phyloP scores from a whole-genome alignment of 2,888 invertebrate genomes.

The Rambutsinella grinnellia region DNA sequence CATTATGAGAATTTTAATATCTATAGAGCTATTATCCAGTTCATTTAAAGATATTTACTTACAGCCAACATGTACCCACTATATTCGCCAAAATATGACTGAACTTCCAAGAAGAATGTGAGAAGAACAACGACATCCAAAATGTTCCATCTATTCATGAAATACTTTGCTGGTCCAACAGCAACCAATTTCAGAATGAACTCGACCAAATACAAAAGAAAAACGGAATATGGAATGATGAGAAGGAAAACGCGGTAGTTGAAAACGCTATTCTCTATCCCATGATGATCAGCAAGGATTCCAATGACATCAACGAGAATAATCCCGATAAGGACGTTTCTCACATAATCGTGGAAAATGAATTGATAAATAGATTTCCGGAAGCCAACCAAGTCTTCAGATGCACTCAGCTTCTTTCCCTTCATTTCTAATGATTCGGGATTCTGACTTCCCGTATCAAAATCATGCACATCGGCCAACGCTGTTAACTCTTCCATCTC shows the following conservation, averaged over 20 bases:
- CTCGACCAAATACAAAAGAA: constrained; percentile 34
- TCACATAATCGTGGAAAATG: constrained; percentile 9
- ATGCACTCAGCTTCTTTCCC: constrained; percentile 11
- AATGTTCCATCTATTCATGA: constrained; percentile 37
- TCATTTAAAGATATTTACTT: too few relatives aligned
- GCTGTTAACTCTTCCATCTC: constrained; percentile 32
- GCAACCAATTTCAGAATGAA: constrained; percentile 42
- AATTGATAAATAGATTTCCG: constrained; percentile 23
- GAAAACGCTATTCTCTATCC: background rate
- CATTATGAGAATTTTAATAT: constrained; percentile 1
- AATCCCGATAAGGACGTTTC: constrained; percentile 14
- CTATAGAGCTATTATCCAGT: background rate
- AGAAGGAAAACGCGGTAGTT: background rate
- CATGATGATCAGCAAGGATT: constrained; percentile 7
- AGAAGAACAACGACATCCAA: constrained; percentile 45
- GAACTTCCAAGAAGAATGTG: constrained; percentile 39
- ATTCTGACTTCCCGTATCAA: constrained; percentile 17
- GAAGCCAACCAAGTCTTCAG: constrained; percentile 26
- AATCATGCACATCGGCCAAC: constrained; percentile 26
- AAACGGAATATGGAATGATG: constrained; percentile 19
- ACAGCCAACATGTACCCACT: constrained; percentile 29
- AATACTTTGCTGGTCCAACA: constrained; percentile 36
- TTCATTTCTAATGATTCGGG: constrained; percentile 20
- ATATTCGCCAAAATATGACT: constrained; percentile 17
- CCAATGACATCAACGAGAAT: constrained; percentile 18